These are phyloP conservation scores for Pelagia noctiluca DNA, from an alignment of 30 jellyfish, hydroid and myxozoan species.

Conservation along the genomic window DNA sequence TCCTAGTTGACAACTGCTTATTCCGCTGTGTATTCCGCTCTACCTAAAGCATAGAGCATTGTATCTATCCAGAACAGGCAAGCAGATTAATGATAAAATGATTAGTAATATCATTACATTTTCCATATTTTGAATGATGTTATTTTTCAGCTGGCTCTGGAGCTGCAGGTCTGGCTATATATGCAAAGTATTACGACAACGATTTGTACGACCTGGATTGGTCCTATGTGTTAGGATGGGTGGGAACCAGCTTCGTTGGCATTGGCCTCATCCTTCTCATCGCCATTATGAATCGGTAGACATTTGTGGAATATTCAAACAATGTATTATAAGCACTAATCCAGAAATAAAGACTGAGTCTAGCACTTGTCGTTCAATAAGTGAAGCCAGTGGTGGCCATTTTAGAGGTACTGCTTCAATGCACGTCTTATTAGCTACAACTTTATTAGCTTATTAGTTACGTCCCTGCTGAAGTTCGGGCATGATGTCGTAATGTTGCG, in stretches of 20 bases:
- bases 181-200: slow-evolving; percentile 29
- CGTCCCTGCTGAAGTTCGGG: too few species aligned
- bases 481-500: too few species aligned
- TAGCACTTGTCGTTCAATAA: too few species aligned
- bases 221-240: slow-evolving; percentile 67
- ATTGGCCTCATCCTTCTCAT: slow-evolving; percentile 24
- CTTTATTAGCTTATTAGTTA: too few species aligned
- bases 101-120: background rate
- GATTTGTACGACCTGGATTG: slow-evolving; percentile 24
- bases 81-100: background rate
- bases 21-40: background rate
- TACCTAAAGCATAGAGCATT: background rate
- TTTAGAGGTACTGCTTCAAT: too few species aligned
- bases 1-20: background rate
- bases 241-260: slow-evolving; percentile 41
- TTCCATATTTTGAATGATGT: background rate
- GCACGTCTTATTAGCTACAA: too few species aligned
- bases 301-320: background rate
- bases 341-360: too few species aligned
- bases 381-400: too few species aligned
- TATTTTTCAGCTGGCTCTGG: slow-evolving; percentile 33
- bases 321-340: too few species aligned
- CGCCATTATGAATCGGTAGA: background rate
- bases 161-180: slow-evolving; percentile 59
- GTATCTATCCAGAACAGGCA: background rate